phyloP scores from a whole-genome alignment of 2,797 vertebrate genomes.

The Gymnodraco acuticeps region DNA sequence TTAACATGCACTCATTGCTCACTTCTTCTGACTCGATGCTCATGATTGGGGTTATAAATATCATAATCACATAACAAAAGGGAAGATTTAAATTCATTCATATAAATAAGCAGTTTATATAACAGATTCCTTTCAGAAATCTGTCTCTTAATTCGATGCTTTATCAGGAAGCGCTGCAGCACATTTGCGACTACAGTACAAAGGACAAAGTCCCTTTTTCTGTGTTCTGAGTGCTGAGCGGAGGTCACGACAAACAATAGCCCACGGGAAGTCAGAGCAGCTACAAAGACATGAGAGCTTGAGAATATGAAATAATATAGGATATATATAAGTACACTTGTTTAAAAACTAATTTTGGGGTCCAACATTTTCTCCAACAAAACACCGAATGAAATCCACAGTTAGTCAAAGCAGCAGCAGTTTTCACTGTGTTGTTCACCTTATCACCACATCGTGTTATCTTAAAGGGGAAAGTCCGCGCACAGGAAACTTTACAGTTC shows the following conservation, averaged over 20 bases:
- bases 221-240: slow-evolving; percentile 44
- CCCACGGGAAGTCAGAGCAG: slow-evolving; percentile 59
- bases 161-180: slow-evolving; percentile 60
- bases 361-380: slow-evolving; percentile 19
- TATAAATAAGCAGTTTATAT: slow-evolving; percentile 65
- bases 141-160: slow-evolving; percentile 47
- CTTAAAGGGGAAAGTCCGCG: slow-evolving; percentile 78
- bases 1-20: slow-evolving; percentile 59
- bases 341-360: slow-evolving; percentile 12
- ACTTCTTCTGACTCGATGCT: slow-evolving; percentile 57
- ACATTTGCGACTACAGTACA: slow-evolving; percentile 64
- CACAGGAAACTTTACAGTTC: slow-evolving; percentile 74
- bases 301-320: slow-evolving; percentile 19
- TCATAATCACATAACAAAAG: slow-evolving; percentile 66
- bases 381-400: slow-evolving; percentile 9
- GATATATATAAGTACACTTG: not conserved
- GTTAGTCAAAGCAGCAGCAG: slow-evolving; percentile 35
- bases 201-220: slow-evolving; percentile 65
- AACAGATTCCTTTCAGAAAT: slow-evolving; percentile 58
- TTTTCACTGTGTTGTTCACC: slow-evolving; percentile 34
- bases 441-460: slow-evolving; percentile 67
- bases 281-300: slow-evolving; percentile 40
- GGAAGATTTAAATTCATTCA: slow-evolving; percentile 63
- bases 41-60: slow-evolving; percentile 69
- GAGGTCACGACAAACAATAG: slow-evolving; percentile 73